A percentile compares a stretch with the other conserved stretches of the same genome.
Conservation (phyloP, 2,113 vertebrate species). For the Hymenochirus boettgeri region DNA sequence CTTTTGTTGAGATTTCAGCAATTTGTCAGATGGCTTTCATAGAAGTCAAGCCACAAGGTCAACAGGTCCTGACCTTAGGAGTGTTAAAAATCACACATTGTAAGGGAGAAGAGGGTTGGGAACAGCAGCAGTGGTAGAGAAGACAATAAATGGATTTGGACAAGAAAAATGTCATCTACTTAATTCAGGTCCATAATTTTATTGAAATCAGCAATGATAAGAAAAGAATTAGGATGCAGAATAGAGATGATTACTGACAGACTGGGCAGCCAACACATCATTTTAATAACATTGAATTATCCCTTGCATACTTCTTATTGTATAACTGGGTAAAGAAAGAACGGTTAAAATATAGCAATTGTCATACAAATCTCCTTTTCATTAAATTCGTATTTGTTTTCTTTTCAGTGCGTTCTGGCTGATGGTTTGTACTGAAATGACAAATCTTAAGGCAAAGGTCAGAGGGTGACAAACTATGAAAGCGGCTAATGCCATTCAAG, state of each 20-base stretch:
- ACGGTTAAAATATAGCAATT: conserved; percentile 10
- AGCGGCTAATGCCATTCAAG: conserved; percentile 35
- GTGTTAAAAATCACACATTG: conserved; percentile 76
- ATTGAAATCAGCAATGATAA: conserved; percentile 95
- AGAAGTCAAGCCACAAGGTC: conserved; percentile 98
- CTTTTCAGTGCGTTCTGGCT: conserved; percentile 19
- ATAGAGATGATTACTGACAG: neutral
- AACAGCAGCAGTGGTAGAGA: conserved; percentile 81
- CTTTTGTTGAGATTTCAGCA: conserved; percentile 81
- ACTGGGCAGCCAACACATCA: no score
- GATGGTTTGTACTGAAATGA: conserved; percentile 22
- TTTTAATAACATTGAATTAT: no score
- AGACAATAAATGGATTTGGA: conserved; percentile 81
- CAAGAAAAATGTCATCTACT: conserved; percentile 86
- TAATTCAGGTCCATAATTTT: conserved; percentile 98
- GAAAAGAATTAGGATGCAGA: conserved; percentile 69
- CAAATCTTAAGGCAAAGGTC: conserved; percentile 41
- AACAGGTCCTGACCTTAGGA: conserved; percentile 97
- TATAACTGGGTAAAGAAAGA: neutral
- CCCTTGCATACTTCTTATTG: neutral
- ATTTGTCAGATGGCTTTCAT: conserved; percentile 95
- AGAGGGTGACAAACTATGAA: conserved; percentile 26
- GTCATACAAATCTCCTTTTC: conserved; percentile 28
- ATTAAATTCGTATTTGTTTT: conserved; percentile 24
- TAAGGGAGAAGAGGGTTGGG: conserved; percentile 71